Conservation (phyloP, 2,113 vertebrate species). For the Rhinoptilus africanus region DNA sequence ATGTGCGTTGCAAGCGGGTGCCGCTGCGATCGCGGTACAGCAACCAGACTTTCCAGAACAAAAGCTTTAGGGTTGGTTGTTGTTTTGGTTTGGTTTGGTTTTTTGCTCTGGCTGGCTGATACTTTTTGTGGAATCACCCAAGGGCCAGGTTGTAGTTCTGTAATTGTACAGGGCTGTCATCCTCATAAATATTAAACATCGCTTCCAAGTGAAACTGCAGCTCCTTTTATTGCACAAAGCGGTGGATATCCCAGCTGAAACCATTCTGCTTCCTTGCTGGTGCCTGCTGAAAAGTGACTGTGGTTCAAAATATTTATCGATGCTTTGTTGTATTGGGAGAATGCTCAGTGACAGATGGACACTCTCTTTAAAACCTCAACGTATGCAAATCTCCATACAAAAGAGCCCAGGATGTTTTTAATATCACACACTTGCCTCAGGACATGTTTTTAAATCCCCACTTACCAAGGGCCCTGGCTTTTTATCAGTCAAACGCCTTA, state of each 20-base stretch:
- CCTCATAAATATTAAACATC: constrained; percentile 62
- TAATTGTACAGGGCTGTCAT: constrained; percentile 42
- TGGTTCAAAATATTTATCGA: constrained; percentile 85
- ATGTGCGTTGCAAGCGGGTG: neutral
- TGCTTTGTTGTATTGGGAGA: constrained; percentile 90
- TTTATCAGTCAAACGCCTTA: constrained; percentile 96
- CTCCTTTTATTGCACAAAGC: constrained; percentile 56
- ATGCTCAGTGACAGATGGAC: constrained; percentile 92
- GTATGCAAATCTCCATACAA: constrained; percentile 92
- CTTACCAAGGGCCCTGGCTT: constrained; percentile 86
- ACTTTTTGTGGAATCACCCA: constrained; percentile 19
- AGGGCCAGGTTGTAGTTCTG: constrained; percentile 42
- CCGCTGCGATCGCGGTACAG: rapidly evolving
- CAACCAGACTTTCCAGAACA: neutral
- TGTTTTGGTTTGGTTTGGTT: neutral
- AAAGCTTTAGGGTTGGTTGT: neutral
- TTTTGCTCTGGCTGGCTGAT: neutral
- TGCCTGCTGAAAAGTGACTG: constrained; percentile 69
- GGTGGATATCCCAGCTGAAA: constrained; percentile 61
- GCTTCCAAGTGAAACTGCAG: constrained; percentile 39
- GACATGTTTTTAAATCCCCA: constrained; percentile 92
- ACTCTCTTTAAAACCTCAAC: constrained; percentile 80
- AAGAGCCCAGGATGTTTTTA: constrained; percentile 94
- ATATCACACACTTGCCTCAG: constrained; percentile 90
- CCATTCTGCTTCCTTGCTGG: constrained; percentile 36